These are phyloP conservation scores for Rostratula benghalensis DNA, from an alignment of 2,113 vertebrate species.

Conservation along the genomic window DNA sequence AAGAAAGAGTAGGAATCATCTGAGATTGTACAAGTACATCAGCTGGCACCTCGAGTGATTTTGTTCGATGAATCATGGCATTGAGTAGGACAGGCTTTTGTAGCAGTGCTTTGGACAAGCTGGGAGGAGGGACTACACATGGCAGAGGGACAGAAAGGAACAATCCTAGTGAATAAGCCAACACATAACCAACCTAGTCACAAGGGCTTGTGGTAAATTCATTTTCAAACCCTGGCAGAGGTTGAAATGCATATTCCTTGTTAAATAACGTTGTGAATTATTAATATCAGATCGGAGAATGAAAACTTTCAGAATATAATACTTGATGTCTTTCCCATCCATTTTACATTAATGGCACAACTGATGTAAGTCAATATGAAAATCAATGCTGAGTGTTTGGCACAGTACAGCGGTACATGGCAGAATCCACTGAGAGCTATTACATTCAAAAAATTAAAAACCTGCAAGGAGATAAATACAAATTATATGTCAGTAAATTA, in stretches of 20 bases:
- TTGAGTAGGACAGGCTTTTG: neutral
- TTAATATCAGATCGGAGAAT: slow-evolving; percentile 53
- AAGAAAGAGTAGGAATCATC: neutral
- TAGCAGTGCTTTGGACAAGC: neutral
- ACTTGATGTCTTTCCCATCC: neutral
- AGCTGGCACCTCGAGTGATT: neutral
- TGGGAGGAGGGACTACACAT: neutral
- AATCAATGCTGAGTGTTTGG: slow-evolving; percentile 54
- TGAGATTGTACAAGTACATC: neutral
- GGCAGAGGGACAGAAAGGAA: neutral
- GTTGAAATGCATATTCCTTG: slow-evolving; percentile 17
- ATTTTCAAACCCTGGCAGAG: neutral
- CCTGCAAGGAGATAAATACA: slow-evolving; percentile 41
- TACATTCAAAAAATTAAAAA: slow-evolving; percentile 45
- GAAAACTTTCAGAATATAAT: slow-evolving; percentile 30
- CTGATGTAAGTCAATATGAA: slow-evolving; percentile 55
- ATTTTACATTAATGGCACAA: slow-evolving; percentile 49
- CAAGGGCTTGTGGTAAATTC: neutral
- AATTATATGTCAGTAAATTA: slow-evolving; percentile 48
- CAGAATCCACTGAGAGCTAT: slow-evolving; percentile 12
- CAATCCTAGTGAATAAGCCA: neutral
- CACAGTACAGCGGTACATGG: neutral
- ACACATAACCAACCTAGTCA: neutral
- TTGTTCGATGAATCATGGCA: neutral
- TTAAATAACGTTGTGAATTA: slow-evolving; percentile 46